Evolutionary conservation across 2,113 vertebrate species (phyloP), one percentile per base, ranked within the genome.

Genomic region (Turdus rufiventris): DNA sequence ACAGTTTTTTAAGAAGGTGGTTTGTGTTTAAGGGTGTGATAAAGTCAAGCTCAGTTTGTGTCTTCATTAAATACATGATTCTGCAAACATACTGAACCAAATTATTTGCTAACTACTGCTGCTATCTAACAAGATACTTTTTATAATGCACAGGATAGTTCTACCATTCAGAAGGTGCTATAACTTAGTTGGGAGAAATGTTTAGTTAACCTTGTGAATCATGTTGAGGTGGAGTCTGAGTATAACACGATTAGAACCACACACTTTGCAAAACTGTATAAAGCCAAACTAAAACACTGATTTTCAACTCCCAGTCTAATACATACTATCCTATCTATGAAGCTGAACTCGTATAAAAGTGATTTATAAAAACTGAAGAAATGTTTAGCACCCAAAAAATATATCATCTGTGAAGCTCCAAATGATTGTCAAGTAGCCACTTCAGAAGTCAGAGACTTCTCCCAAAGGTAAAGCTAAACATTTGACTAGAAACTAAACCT

Each of bases 361-460:
- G 57, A 61, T 92, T 75, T 24, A 78, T 89, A 92, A 82, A 68
- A 92, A 40, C 70, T 50, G 42, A 70, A 78, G 56, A 58, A 79
- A 88, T 26, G 34, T 62, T 88, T 89, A 97, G 83, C 91, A 95
- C 88, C 89, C 61, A 58, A 85, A 81, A 85, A 53, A 33, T 40
- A 24, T 24, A 45, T 79, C 18, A 33, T 47, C 45, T 87, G n/a
- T 76, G 62, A 94, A 96, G 62, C 10, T 79, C 84, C 91, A 85
- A 70, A 56, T 85, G 95, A 92, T 95, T 95, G 93, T 93, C 93
- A 85, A n/a, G 62, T 28, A 94, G 36, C 50, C 81, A 73, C 78
- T 58, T 89, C n/a, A 68, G 85, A 86, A 90, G 81, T 77, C 80
- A 87, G 34, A 34, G 80, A 83, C 36, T 88, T 89, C 66, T 76